A percentile compares a stretch with the other conserved stretches of the same genome.
These are phyloP conservation scores for Acleris laterana DNA, from an alignment of 2,888 invertebrate genomes.

Conservation along the genomic window DNA sequence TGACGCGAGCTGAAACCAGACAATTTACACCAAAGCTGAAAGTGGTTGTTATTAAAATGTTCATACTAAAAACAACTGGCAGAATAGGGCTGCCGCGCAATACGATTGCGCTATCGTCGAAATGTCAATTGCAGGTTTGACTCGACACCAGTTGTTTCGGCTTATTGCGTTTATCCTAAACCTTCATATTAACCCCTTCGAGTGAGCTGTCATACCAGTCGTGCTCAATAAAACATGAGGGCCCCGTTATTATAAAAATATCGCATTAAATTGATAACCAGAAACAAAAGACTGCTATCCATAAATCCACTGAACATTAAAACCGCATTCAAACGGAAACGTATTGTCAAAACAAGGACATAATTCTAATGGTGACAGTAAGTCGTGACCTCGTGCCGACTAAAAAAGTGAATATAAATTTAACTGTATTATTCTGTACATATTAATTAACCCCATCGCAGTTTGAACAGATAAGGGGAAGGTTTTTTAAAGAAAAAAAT, in stretches of 20 bases:
- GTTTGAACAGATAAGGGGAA: conserved; percentile 78
- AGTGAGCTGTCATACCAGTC: conserved; percentile 76
- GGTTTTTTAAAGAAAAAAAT: conserved; percentile 80
- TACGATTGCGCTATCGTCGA: conserved; percentile 68
- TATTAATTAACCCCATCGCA: conserved; percentile 83
- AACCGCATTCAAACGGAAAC: conserved; percentile 68
- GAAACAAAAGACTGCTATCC: conserved; percentile 68
- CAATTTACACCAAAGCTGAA: conserved; percentile 11
- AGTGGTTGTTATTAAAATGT: conserved; percentile 19
- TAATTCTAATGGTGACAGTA: conserved; percentile 80
- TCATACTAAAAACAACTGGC: conserved; percentile 14
- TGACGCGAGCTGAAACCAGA: conserved; percentile 33
- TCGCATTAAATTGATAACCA: conserved; percentile 68
- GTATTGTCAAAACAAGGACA: conserved; percentile 77
- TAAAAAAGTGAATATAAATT: conserved; percentile 76
- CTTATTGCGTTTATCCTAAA: conserved; percentile 81
- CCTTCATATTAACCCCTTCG: conserved; percentile 83
- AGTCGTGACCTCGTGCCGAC: conserved; percentile 78
- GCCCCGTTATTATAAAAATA: conserved; percentile 67
- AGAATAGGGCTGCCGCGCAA: conserved; percentile 48
- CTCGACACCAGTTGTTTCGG: conserved; percentile 79
- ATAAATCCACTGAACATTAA: conserved; percentile 74
- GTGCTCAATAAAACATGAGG: conserved; percentile 74
- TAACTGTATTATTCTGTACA: conserved; percentile 80
- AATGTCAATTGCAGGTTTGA: conserved; percentile 79